Base-by-base conservation (phyloP, 2,797 vertebrate species). In the Mormyrus proboscirostris region DNA sequence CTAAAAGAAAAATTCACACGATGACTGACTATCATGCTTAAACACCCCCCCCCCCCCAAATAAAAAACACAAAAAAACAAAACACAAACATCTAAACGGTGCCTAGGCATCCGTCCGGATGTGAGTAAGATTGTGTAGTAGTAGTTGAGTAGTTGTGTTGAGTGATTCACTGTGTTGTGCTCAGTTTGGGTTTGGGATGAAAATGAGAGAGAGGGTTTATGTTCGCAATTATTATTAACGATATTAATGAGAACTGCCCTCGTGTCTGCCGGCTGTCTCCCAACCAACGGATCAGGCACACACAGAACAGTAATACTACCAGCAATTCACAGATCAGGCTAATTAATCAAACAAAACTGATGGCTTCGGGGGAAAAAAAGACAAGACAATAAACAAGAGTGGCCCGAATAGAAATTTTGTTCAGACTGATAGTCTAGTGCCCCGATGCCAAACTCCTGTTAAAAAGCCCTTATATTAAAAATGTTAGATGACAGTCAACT, bases 401-500 rank as follows among this genome's bases (percentile, higher is more conserved):
- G 29, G 29, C 14, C 14, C 6, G 19, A 57, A 87, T 22, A 41
- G 53, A 44, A 14, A 59, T 87, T 87, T 33, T 44, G 49, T 53
- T 59, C 53, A 53, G 38, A 41, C 85, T 16, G 25, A n/a, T 87
- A 59, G 19, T 87, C 50, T 29, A 86, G 57, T 57, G 85, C 51
- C 51, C 25, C 29, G 44, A 87, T 87, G 53, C 85, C 53, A 87
- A 87, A 19, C 19, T 22, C 33, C 51, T 10, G 49, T 16, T 33
- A 33, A 59, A 62, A 22, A 69, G 57, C 14, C 29, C n/a, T 47
- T 88, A 47, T 69, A 49, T 88, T 41, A 25, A 65, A 88, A 88
- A 16, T 19, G 33, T 44, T 69, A 47, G 86, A 59, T 91, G 91
- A 91, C 89, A 89, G 89, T 86, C 83, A 82, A 89, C 86, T 62